These are phyloP conservation scores for Chloroceryle amazona DNA, from an alignment of 2,797 vertebrate genomes.

Conservation along the genomic window DNA sequence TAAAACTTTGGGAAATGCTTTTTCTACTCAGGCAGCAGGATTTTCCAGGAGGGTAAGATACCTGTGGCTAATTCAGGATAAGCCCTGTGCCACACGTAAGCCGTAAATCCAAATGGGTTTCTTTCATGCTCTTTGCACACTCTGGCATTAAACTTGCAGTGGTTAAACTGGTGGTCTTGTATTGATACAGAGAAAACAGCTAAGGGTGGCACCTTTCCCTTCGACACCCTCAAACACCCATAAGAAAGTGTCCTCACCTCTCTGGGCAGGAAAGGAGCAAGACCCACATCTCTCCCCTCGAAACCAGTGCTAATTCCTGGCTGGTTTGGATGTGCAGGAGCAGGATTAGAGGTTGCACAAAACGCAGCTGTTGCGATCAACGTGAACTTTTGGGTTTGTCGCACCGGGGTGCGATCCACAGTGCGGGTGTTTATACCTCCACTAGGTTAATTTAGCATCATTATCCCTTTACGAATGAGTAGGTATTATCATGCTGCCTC, in stretches of 20 bases:
- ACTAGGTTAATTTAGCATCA: conserved; percentile 57
- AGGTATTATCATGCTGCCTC: conserved; percentile 15
- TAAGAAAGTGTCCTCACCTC: not conserved
- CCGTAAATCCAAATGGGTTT: not conserved
- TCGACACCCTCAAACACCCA: not conserved
- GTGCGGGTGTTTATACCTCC: conserved; percentile 27
- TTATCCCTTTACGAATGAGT: conserved; percentile 58
- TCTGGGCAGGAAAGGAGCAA: not conserved
- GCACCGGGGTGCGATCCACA: not conserved
- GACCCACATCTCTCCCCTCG: rapidly evolving
- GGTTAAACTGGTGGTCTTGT: not conserved
- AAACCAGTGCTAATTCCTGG: not conserved
- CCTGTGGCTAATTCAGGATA: not conserved
- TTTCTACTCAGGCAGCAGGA: not conserved
- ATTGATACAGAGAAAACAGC: not conserved
- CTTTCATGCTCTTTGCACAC: not conserved
- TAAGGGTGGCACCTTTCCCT: not conserved
- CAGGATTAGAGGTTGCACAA: too few species aligned
- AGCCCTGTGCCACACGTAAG: rapidly evolving
- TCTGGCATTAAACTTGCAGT: not conserved
- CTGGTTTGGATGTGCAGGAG: not conserved
- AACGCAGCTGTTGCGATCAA: not conserved
- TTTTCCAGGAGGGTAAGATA: not conserved
- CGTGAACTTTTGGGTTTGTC: not conserved
- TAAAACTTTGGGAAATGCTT: not conserved